Base-by-base conservation (phyloP, 1,140 invertebrate species). In the Fopius arisanus region DNA sequence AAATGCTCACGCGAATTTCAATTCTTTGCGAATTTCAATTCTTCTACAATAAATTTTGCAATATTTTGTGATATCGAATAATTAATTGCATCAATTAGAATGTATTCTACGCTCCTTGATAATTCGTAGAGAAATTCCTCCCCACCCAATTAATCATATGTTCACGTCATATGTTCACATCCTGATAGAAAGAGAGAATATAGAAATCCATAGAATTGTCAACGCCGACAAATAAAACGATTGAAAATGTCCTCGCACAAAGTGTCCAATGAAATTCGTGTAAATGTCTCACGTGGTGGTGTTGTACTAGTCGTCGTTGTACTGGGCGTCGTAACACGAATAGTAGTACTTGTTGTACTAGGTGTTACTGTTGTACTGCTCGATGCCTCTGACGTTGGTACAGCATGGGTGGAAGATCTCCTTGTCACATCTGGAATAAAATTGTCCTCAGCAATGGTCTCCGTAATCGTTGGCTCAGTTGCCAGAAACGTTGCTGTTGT, bases 291-390 rank as follows among this genome's bases (percentile, higher is more conserved):
- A 89, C 93, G 90, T 81, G 93, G 92, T 73, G 93, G 92, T 75
- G 91, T 80, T 0, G 93, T 93, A 59, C 91, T 92, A 43, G 91
- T 92, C 19, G 91, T 91, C 21, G 90, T 90, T 2, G 91, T 88
- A 37, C 88, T 90, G 6, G 89, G 90, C 5, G 90, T 89, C 0
- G 88, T 73, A 28, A 68, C 21, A 62, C n/a, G 59, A 41, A 48
- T 29, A 7, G 70, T 72, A 2, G 70, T 72, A 65, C 31, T 71
- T 19, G 41, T 67, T 23, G 33, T 87, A 0, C 51, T 84, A 84
- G n/a, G 85, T 0, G 82, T 81, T 0, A 84, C 84, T 0, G 86
- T 89, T 1, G 89, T 89, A 0, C 88, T 89, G 0, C 86, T 85
- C 23, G 29, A 28, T 62, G 28, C 40, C 28, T 54, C 66, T 21